Percentiles rank a stretch among this genome's conserved stretches.
Evolutionary conservation across 2,888 invertebrate species (phyloP).

Genomic region (Neoaliturus tenellus): DNA sequence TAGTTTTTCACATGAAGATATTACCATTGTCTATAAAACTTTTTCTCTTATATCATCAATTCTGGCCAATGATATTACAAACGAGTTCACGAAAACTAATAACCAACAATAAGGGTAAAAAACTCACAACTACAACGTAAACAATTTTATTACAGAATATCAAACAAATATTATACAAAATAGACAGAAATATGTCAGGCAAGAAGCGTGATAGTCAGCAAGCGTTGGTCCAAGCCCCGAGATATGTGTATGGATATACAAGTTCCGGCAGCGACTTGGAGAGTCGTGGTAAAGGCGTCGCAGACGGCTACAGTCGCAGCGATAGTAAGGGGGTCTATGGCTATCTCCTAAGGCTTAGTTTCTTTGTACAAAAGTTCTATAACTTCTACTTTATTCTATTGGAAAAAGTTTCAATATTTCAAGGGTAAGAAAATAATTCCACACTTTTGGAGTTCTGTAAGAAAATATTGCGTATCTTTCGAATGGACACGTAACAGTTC

Average conservation of each 20-base stretch:
- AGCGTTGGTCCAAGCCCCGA: slow-evolving; percentile 43
- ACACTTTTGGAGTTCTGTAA: not conserved
- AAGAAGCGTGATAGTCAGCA: slow-evolving; percentile 44
- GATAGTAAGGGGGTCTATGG: not conserved
- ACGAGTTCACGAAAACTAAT: not conserved
- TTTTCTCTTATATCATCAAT: too few relatives aligned
- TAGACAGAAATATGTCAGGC: slow-evolving; percentile 21
- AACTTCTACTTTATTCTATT: not conserved
- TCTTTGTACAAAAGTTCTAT: slow-evolving; percentile 5
- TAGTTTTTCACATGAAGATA: too few relatives aligned
- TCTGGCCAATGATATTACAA: too few relatives aligned
- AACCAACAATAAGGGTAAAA: not conserved
- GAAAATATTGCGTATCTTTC: not conserved
- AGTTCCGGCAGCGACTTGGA: not conserved
- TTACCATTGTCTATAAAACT: too few relatives aligned
- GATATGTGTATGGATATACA: slow-evolving; percentile 21
- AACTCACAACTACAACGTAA: slow-evolving; percentile 23
- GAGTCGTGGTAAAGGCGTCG: not conserved
- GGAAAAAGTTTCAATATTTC: not conserved
- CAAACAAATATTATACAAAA: slow-evolving; percentile 47
- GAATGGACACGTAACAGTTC: not conserved
- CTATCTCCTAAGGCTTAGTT: not conserved
- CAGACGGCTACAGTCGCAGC: slow-evolving; percentile 26
- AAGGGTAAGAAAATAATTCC: not conserved
- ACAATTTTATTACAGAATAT: slow-evolving; percentile 49